Base-by-base conservation (phyloP, 2,797 vertebrate genomes). In the Xerus rutilus region DNA sequence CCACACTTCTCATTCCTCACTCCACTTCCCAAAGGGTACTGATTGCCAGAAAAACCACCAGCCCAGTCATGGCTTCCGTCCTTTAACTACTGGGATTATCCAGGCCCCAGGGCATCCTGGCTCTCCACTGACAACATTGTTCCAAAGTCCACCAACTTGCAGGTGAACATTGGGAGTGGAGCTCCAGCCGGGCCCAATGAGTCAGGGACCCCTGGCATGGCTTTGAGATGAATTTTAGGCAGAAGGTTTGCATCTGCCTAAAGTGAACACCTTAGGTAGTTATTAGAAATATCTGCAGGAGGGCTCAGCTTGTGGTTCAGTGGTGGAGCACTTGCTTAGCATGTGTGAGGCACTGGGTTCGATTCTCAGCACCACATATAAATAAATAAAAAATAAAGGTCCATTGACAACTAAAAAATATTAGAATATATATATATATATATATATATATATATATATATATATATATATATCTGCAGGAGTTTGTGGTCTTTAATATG, bases 151-250 rank as follows among this genome's bases (percentile, higher is more conserved):
- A 25, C 23, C 15, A 15, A 8, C 35, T 13, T 57, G 28, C 32
- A 28, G 23, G 43, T 17, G 4, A 83, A 8, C 32, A 45, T 10
- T 15, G 21, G 35, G 17, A 73, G 5, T 18, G 25, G 13, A 72
- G 47, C 7, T 52, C 20, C 35, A 4, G 12, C 17, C 81, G n/a
- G 23, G 2, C 39, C 9, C 3, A 1, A 0, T 7, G 17, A 39
- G 47, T 59, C 21, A 3, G 39, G 28, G 62, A 49, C 6, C 23
- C 43, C 47, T 82, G 39, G 6, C 21, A 45, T 4, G 82, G 73
- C 28, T 91, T 62, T 69, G 57, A 67, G 17, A 25, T 57, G 43
- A 47, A 13, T 67, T 94, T 89, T 52, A 47, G 8, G 43, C 17
- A 43, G 28, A 74, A 54, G 12, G 10, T 59, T 69, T 35, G 54